Conservation (phyloP, 2,113 vertebrate species). For the Pseudorasbora parva region DNA sequence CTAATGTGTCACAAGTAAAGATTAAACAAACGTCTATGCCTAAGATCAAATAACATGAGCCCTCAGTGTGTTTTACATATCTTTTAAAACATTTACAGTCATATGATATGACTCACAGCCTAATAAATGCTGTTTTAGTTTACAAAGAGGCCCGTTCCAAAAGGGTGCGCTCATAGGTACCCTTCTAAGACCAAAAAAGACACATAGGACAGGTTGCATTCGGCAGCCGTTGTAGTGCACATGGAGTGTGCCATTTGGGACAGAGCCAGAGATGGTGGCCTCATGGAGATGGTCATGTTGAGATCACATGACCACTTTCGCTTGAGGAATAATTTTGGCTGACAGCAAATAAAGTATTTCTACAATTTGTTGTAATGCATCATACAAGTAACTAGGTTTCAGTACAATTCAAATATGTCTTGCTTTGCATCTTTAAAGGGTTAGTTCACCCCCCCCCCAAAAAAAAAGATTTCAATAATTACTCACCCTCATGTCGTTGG, state of each 20-base stretch:
- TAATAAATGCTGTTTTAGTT: not conserved
- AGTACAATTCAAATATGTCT: not conserved
- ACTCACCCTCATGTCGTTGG: too few species aligned
- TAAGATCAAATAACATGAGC: not conserved
- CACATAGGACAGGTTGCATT: too few species aligned
- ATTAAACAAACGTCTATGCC: slow-evolving; percentile 12
- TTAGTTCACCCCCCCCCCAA: too few species aligned
- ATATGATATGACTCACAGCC: not conserved
- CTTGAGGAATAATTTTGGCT: not conserved
- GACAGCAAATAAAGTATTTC: not conserved
- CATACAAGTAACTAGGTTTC: not conserved
- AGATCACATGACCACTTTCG: not conserved
- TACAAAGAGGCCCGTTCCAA: not conserved
- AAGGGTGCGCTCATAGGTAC: too few species aligned
- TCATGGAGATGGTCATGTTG: not conserved
- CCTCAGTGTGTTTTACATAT: not conserved
- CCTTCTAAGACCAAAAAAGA: too few species aligned
- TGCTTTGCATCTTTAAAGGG: not conserved
- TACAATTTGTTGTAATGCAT: not conserved
- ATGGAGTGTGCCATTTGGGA: too few species aligned
- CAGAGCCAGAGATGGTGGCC: too few species aligned
- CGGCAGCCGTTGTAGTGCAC: too few species aligned
- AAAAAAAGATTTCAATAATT: too few species aligned
- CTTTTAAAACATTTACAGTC: not conserved
- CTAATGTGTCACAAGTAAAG: not conserved